Percentiles rank a stretch among this genome's conserved stretches.
Evolutionary conservation across 2,888 invertebrate genomes (phyloP).

Genomic region (Trilocha varians): DNA sequence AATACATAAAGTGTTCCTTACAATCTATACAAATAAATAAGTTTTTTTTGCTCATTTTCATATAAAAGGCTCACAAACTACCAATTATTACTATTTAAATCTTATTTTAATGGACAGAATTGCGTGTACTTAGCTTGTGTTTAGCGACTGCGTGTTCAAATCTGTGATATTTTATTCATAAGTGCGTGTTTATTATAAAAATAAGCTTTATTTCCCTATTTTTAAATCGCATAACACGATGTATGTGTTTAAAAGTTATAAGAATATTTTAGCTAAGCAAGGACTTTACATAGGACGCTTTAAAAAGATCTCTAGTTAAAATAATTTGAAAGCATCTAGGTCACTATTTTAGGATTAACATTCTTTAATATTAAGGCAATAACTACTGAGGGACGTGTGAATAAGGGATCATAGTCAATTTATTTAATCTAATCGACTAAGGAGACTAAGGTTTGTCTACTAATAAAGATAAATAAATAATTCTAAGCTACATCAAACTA

Average conservation of each 20-base stretch:
- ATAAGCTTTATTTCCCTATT: neutral
- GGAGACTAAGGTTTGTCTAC: slow-evolving; percentile 30
- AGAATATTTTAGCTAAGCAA: too few species aligned
- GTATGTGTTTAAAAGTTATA: too few species aligned
- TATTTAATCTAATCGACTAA: slow-evolving; percentile 43
- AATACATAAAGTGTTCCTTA: slow-evolving; percentile 56
- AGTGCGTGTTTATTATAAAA: neutral
- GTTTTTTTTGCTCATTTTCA: slow-evolving; percentile 26
- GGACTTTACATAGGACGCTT: too few species aligned
- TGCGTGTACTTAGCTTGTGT: slow-evolving; percentile 59
- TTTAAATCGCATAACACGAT: too few species aligned
- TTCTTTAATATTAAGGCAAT: slow-evolving; percentile 11
- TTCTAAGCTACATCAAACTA: slow-evolving; percentile 26
- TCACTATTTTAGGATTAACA: neutral
- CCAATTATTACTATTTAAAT: slow-evolving; percentile 20
- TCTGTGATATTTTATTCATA: slow-evolving; percentile 15
- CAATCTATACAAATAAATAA: slow-evolving; percentile 35
- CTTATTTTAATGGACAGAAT: slow-evolving; percentile 70
- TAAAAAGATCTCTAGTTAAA: neutral
- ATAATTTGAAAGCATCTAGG: neutral
- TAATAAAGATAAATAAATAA: slow-evolving; percentile 44
- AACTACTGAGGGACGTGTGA: slow-evolving; percentile 66
- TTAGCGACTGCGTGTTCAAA: slow-evolving; percentile 28
- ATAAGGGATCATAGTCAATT: slow-evolving; percentile 62
- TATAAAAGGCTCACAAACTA: slow-evolving; percentile 45